Conservation (phyloP, 2,888 invertebrate genomes). For the Agrochola lota region DNA sequence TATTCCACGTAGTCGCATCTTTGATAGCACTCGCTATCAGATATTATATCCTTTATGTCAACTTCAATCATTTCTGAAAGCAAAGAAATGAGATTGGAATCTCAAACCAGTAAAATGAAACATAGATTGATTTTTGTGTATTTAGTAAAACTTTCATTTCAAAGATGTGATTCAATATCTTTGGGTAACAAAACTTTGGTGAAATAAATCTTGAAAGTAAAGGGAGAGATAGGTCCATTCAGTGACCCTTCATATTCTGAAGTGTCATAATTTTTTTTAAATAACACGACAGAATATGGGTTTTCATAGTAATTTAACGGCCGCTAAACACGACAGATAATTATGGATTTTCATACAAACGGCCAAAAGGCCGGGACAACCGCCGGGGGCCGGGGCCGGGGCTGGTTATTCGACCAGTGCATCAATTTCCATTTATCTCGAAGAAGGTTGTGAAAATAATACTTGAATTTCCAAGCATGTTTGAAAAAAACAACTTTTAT, state of each 20-base stretch:
- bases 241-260: neutral
- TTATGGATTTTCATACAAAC: too few species aligned
- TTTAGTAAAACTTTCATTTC: neutral
- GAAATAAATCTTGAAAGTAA: neutral
- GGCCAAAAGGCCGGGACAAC: too few species aligned
- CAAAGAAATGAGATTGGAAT: constrained; percentile 14
- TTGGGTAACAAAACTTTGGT: neutral
- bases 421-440: too few species aligned
- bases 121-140: constrained; percentile 12
- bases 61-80: constrained; percentile 76
- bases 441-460: too few species aligned
- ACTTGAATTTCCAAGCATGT: too few species aligned
- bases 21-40: constrained; percentile 78
- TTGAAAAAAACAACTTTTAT: too few species aligned
- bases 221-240: neutral
- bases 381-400: too few species aligned
- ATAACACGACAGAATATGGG: too few species aligned
- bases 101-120: constrained; percentile 13
- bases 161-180: constrained; percentile 8
- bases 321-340: too few species aligned
- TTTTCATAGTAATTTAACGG: too few species aligned
- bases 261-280: too few species aligned
- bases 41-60: constrained; percentile 73
- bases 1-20: constrained; percentile 84
- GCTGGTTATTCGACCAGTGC: too few species aligned